Evolutionary conservation across 2,888 invertebrate species (phyloP).

Genomic region (Ptychoptera albimana): DNA sequence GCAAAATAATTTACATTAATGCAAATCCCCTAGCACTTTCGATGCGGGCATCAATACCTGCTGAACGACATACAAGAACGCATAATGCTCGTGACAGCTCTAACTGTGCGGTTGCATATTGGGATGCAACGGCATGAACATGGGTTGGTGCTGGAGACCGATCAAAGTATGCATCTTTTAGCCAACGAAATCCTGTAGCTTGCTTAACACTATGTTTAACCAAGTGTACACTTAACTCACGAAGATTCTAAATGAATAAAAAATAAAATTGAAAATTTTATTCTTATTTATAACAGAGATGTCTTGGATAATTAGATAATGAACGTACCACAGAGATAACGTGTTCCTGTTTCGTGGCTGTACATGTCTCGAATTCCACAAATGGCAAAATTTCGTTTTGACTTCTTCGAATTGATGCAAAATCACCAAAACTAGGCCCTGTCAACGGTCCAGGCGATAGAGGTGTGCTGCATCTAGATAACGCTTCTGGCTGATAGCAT

Average conservation of each 20-base stretch:
- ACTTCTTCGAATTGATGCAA: slow-evolving; percentile 22
- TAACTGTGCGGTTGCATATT: slow-evolving; percentile 66
- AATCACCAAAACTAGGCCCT: slow-evolving; percentile 32
- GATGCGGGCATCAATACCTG: slow-evolving; percentile 47
- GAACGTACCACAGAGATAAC: slow-evolving; percentile 67
- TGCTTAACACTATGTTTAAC: slow-evolving; percentile 44
- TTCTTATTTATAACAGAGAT: neutral
- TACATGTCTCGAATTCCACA: slow-evolving; percentile 68
- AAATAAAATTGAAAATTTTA: neutral
- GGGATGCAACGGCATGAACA: slow-evolving; percentile 66
- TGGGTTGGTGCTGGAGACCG: slow-evolving; percentile 45
- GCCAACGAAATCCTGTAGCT: slow-evolving; percentile 30
- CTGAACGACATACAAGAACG: slow-evolving; percentile 52
- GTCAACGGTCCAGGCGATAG: slow-evolving; percentile 53
- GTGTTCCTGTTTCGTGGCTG: slow-evolving; percentile 77
- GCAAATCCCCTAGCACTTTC: slow-evolving; percentile 62
- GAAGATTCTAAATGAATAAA: slow-evolving; percentile 44
- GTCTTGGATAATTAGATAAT: neutral
- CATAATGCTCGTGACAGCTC: slow-evolving; percentile 65
- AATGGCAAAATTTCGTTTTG: slow-evolving; percentile 53
- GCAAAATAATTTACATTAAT: slow-evolving; percentile 43
- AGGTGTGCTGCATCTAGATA: slow-evolving; percentile 72
- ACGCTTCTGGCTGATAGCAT: slow-evolving; percentile 73
- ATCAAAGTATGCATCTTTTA: slow-evolving; percentile 30
- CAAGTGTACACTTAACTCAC: slow-evolving; percentile 72